Evolutionary conservation across 2,888 invertebrate genomes (phyloP).

Genomic region (Abrostola tripartita): DNA sequence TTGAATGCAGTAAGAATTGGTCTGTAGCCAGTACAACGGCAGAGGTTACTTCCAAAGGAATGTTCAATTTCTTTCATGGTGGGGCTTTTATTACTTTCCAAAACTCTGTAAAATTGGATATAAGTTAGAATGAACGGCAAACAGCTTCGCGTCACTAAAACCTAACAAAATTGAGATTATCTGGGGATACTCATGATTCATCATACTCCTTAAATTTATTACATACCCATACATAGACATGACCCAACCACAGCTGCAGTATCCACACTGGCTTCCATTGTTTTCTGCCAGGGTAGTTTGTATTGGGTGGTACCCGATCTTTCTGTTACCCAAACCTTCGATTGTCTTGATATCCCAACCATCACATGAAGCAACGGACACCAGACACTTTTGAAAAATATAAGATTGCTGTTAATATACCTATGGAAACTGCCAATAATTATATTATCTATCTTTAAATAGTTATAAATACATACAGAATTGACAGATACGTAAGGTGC

Average conservation of each 20-base stretch:
- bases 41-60: slow-evolving; percentile 91
- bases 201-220: not conserved
- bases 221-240: slow-evolving; percentile 74
- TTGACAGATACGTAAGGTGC: slow-evolving; percentile 84
- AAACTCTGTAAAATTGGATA: slow-evolving; percentile 65
- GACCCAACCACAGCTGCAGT: slow-evolving; percentile 85
- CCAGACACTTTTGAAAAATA: slow-evolving; percentile 76
- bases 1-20: slow-evolving; percentile 90
- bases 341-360: slow-evolving; percentile 91
- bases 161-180: too few species aligned
- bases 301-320: slow-evolving; percentile 89
- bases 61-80: slow-evolving; percentile 90
- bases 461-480: slow-evolving; percentile 79
- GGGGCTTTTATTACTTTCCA: slow-evolving; percentile 76
- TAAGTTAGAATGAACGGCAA: too few species aligned
- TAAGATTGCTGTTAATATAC: too few species aligned
- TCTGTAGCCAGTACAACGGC: slow-evolving; percentile 92
- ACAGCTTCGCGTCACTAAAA: too few species aligned
- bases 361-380: slow-evolving; percentile 83
- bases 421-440: too few species aligned
- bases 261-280: slow-evolving; percentile 91
- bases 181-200: too few species aligned
- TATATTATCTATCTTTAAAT: not conserved
- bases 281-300: slow-evolving; percentile 88
- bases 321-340: slow-evolving; percentile 90